Evolutionary conservation across 2,888 invertebrate species (phyloP).

Genomic region (Carcina quercana): DNA sequence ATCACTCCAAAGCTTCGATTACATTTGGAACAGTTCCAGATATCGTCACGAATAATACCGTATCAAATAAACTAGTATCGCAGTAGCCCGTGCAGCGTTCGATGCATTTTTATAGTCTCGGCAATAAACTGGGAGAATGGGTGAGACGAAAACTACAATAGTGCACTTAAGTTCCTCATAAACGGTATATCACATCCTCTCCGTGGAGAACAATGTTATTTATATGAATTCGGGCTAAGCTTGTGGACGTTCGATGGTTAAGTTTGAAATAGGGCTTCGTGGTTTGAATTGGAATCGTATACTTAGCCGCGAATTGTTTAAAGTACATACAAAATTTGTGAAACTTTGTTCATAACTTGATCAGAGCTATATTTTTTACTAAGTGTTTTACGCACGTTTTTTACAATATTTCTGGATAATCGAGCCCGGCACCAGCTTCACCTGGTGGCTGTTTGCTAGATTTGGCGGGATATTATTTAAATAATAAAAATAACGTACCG

Average conservation of each 20-base stretch:
- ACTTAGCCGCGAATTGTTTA: too few species aligned
- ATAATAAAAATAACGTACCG: too few species aligned
- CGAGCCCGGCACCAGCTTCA: too few species aligned
- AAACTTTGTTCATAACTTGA: too few species aligned
- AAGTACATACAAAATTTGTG: too few species aligned
- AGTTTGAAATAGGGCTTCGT: constrained; percentile 3
- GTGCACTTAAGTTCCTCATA: constrained; percentile 59
- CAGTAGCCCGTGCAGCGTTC: constrained; percentile 44
- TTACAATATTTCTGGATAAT: too few species aligned
- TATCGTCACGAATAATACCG: constrained; percentile 22
- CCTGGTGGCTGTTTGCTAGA: too few species aligned
- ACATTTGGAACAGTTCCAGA: constrained; percentile 16
- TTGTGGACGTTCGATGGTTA: constrained; percentile 1
- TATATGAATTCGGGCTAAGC: constrained; percentile 20
- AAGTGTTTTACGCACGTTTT: too few species aligned
- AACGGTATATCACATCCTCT: constrained; percentile 57
- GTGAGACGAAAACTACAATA: constrained; percentile 52
- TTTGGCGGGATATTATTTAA: too few species aligned
- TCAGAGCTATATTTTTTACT: too few species aligned
- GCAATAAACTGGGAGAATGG: constrained; percentile 47
- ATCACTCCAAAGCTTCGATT: too few species aligned
- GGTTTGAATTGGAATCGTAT: neutral
- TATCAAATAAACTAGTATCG: constrained; percentile 34
- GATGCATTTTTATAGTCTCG: constrained; percentile 62
- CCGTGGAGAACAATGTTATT: constrained; percentile 48